Base-by-base conservation (phyloP, 2,888 invertebrate species). In the Himalopsyche kuldschensis region DNA sequence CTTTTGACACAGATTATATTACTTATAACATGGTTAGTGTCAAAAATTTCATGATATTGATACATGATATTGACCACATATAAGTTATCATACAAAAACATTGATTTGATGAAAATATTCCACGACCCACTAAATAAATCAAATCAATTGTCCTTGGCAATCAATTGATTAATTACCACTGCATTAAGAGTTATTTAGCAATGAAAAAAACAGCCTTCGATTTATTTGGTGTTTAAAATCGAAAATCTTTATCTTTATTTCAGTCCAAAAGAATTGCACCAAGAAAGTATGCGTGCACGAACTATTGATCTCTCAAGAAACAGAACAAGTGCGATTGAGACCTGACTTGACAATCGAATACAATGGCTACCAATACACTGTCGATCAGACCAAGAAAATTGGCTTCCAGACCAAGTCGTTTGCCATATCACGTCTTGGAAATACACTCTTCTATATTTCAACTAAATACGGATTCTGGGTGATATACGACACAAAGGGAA, bases 381-480 rank as follows among this genome's bases (percentile, higher is more conserved):
- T 92, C 3, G 92, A 93, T 80, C 93, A 93, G 90, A 92, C 92
- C 85, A 93, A 91, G 88, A 93, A 90, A 90, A 94, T 93, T 87
- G 94, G 92, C 87, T 92, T 90, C 88, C 92, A 92, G 89, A 93
- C 90, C 88, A 91, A 93, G 87, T 93, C 93, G 80, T 96, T 96
- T 88, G 92, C 93, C 0, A 92, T 97, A 3, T 93, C 93, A 10
- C 92, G 93, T 80, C 91, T 96, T 0, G 97, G 97, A 0, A 93
- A 95, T 82, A 94, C 94, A 0, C 89, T 96, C 0, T 90, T 95
- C 1, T 93, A 96, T 84, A 93, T 94, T 27, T 96, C 95, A 0
- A 93, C 93, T 84, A 92, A 92, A 82, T 95, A 95, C 87, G 95
- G 95, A 81, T 96, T 96, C 88, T 95, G 94, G 90, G 93, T 96